These are phyloP conservation scores for Venustaconcha ellipsiformis DNA, from an alignment of 1,140 invertebrate genomes.

Conservation along the genomic window DNA sequence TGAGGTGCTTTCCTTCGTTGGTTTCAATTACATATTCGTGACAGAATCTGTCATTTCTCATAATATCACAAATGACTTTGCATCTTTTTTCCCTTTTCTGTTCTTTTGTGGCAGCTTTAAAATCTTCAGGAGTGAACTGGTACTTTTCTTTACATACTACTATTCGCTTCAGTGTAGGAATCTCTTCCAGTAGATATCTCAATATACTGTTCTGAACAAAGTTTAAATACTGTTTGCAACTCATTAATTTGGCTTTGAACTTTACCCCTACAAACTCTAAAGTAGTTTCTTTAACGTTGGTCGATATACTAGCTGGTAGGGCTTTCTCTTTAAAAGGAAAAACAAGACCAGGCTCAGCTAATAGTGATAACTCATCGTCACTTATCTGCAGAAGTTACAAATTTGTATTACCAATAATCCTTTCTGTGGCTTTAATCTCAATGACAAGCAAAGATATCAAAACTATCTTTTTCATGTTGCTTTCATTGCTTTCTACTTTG, in stretches of 20 bases:
- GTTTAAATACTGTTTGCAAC: too few species aligned
- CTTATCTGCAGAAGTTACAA: neutral
- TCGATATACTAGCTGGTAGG: too few species aligned
- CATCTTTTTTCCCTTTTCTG: neutral
- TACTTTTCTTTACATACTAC: slow-evolving; percentile 12
- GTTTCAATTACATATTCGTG: too few species aligned
- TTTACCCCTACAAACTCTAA: too few species aligned
- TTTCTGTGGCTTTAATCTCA: neutral
- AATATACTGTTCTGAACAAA: neutral
- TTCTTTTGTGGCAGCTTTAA: slow-evolving; percentile 5
- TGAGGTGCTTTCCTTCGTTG: too few species aligned
- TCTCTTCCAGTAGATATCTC: neutral
- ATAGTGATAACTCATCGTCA: neutral
- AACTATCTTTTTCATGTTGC: too few species aligned
- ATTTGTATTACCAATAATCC: neutral
- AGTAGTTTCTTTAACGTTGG: too few species aligned
- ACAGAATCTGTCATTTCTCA: too few species aligned
- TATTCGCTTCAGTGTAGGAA: neutral
- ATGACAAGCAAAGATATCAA: too few species aligned
- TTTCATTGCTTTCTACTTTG: too few species aligned
- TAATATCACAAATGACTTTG: too few species aligned
- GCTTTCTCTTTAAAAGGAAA: neutral
- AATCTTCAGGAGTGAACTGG: slow-evolving; percentile 2
- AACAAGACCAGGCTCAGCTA: neutral
- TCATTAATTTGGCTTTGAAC: too few species aligned